Base-by-base conservation (phyloP, 2,113 vertebrate genomes). In the Chunga burmeisteri region DNA sequence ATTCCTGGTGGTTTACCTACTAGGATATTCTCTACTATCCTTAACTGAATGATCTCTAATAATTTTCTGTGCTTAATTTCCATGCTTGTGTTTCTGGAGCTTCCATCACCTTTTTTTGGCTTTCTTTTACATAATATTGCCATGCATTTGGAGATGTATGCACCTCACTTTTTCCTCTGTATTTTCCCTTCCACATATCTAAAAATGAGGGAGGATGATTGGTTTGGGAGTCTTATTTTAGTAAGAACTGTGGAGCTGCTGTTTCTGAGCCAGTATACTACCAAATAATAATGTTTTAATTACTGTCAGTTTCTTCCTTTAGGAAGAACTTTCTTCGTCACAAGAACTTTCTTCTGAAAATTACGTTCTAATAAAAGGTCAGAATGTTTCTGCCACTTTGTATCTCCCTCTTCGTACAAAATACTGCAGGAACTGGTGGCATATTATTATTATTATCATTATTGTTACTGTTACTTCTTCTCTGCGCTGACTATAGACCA, bases 321-420 rank as follows among this genome's bases (percentile, higher is more conserved):
- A 52, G 62, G 65, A 92, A 84, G 32, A 78, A 93, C 42, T 87
- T 91, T 91, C 15, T 96, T 88, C 27, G 21, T 27, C 56, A 40
- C 46, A 80, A 71, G 49, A 85, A 49, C 46, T 90, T 87, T 53
- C 38, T 88, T 85, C 47, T 86, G 80, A 87, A 92, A 93, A 95
- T 50, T 67, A 40, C 16, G 11, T 80, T 53, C 47, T 90, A 81
- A 66, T 53, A 27, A 89, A 90, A 87, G 42, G 29, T 47, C 17
- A 73, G 63, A 71, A 81, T 62, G 81, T 86, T 95, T 93, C 67
- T 94, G 80, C 85, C 90, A 70, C 71, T 86, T 92, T 81, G 11
- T 58, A 32, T 67, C 47, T 79, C 52, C 29, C 38, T 79, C 77
- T 92, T 92, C 2, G 0, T 75, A 71, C 29, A 62, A 85, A 61